Base-by-base conservation (phyloP, 2,113 vertebrate species). In the Boleophthalmus pectinirostris region DNA sequence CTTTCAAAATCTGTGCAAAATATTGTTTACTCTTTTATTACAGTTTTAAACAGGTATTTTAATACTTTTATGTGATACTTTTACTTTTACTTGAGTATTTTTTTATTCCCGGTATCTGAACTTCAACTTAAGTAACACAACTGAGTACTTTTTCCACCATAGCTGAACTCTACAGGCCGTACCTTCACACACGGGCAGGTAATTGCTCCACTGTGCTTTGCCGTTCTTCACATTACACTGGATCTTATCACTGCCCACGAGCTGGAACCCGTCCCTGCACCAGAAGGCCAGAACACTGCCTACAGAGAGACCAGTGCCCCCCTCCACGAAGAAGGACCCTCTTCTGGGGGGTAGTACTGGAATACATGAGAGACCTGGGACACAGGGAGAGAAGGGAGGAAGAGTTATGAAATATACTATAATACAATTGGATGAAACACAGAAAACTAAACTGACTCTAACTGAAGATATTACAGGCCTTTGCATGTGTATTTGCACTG, bases 231-330 rank as follows among this genome's bases (percentile, higher is more conserved):
- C 57, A 0, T 58, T 51, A 71, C 93, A 94, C 74, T 79, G 73
- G 75, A 93, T 88, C 58, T 86, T 92, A 47, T 92, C 89, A 0
- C 89, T 91, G 81, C 93, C 93, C 10, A 94, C 92, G 85, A 94
- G 91, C 89, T 94, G 93, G 89, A 91, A 94, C 1, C 93, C 93
- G n/a, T 92, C 91, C 3, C 87, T 82, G 75, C 93, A 94, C 93
- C 93, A 93, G 88, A 94, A 94, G 35, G 82, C 82, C 86, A 94
- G 58, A 35, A 86, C 86, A 0, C 88, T 92, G 53, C 92, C 93
- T 0, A 92, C 38, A 0, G 91, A 92, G 51, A 85, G 69, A 0
- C 92, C 93, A 0, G 84, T 88, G n/a, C 92, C 92, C 1, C 43
- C 75, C 70, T 93, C 92, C 10, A 94, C 90, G 0, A 90, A 93